A percentile compares a stretch with the other conserved stretches of the same genome.
These are phyloP conservation scores for Sminthopsis crassicaudata DNA, from an alignment of 2,113 vertebrate genomes.

Conservation along the genomic window DNA sequence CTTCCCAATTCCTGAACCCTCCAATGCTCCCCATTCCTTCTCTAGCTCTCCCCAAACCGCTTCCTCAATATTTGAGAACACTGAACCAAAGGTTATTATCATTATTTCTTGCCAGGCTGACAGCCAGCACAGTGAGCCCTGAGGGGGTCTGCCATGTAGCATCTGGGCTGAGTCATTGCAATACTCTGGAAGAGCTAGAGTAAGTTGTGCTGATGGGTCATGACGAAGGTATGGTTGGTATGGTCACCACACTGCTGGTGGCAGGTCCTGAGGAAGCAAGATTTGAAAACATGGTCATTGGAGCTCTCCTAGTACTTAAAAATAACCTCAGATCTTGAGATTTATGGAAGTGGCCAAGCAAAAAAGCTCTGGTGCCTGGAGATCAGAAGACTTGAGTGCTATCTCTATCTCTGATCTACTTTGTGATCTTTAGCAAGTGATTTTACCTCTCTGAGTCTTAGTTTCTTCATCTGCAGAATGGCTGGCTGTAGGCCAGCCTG, in stretches of 20 bases:
- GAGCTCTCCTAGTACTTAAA: not conserved
- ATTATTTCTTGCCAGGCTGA: slow-evolving; percentile 83
- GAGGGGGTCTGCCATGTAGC: slow-evolving; percentile 73
- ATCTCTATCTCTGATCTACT: not conserved
- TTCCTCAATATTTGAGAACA: not conserved
- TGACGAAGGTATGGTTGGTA: not conserved
- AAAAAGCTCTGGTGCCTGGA: not conserved
- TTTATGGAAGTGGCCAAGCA: not conserved
- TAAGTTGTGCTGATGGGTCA: slow-evolving; percentile 71
- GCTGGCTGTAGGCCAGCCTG: not conserved
- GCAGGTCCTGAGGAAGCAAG: not conserved
- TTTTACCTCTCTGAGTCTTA: not conserved
- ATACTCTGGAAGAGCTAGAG: slow-evolving; percentile 89
- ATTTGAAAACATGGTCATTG: not conserved
- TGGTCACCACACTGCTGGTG: not conserved
- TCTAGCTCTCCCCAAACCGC: not conserved
- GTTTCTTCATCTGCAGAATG: not conserved
- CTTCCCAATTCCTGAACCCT: not conserved
- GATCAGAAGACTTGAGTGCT: not conserved
- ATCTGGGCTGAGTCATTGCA: slow-evolving; percentile 84
- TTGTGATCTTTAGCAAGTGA: not conserved
- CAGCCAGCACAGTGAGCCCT: slow-evolving; percentile 75
- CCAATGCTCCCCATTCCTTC: not conserved
- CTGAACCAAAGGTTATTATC: not conserved
- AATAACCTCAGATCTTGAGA: not conserved